These are phyloP conservation scores for Agelastica alni DNA, from an alignment of 2,888 invertebrate species.

Conservation along the genomic window DNA sequence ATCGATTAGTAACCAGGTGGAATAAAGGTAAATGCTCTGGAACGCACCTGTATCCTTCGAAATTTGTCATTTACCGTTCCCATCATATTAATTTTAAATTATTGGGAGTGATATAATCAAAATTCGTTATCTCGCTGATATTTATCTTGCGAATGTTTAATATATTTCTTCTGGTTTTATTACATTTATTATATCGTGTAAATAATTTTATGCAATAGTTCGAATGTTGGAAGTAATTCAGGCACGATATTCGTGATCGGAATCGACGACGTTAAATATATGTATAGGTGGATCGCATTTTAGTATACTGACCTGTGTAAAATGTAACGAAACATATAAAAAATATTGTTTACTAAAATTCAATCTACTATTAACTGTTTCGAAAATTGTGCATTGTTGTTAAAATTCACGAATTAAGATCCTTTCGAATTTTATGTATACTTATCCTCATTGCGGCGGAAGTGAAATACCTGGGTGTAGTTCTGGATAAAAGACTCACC, in stretches of 20 bases:
- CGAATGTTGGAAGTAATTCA: not conserved
- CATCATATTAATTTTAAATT: conserved; percentile 18
- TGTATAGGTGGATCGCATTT: conserved; percentile 1
- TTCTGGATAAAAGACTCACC: no score
- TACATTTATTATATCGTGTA: conserved; percentile 7
- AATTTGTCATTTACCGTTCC: conserved; percentile 20
- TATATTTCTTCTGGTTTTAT: conserved; percentile 5
- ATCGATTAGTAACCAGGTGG: conserved; percentile 8
- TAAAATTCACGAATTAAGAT: no score
- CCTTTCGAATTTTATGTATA: no score
- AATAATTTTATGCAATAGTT: conserved; percentile 11
- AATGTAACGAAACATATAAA: no score
- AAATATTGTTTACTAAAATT: no score
- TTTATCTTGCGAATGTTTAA: conserved; percentile 1
- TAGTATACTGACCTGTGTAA: no score
- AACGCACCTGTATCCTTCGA: conserved; percentile 14
- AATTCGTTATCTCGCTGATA: conserved; percentile 12
- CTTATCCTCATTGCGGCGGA: no score
- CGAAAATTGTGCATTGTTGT: no score
- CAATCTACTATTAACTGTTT: no score
- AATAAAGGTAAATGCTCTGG: not conserved
- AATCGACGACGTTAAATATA: conserved; percentile 4
- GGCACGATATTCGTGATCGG: conserved; percentile 10
- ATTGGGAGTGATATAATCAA: conserved; percentile 9
- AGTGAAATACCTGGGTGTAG: no score